Conservation (phyloP, 2,888 invertebrate genomes). For the Lobophora halterata region DNA sequence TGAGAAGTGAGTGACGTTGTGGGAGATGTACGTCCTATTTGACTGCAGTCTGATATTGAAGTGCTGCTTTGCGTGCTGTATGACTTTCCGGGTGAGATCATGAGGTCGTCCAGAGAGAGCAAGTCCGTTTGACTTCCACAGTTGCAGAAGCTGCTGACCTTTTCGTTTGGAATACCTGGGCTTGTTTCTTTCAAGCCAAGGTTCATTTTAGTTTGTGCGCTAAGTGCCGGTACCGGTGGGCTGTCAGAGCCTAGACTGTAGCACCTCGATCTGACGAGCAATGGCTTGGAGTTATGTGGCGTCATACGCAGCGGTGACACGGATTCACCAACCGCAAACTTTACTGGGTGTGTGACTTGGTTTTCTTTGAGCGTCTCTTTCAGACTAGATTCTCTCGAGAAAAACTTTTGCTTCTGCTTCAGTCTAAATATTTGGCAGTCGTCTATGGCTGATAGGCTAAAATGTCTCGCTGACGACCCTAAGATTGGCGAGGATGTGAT, state of each 20-base stretch:
- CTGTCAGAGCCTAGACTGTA: slow-evolving; percentile 83
- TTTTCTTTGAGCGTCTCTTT: slow-evolving; percentile 69
- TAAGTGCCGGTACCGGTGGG: slow-evolving; percentile 78
- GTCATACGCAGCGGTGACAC: slow-evolving; percentile 72
- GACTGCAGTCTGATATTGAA: slow-evolving; percentile 79
- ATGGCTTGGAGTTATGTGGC: slow-evolving; percentile 48
- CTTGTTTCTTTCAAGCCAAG: slow-evolving; percentile 81
- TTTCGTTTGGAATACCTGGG: slow-evolving; percentile 57
- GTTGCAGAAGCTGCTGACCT: slow-evolving; percentile 80
- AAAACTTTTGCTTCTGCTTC: slow-evolving; percentile 70
- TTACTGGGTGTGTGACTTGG: slow-evolving; percentile 68
- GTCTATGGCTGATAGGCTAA: slow-evolving; percentile 85
- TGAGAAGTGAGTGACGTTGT: slow-evolving; percentile 75
- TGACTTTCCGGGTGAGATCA: slow-evolving; percentile 69
- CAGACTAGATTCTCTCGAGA: slow-evolving; percentile 68
- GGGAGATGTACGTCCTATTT: slow-evolving; percentile 79
- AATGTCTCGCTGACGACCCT: slow-evolving; percentile 83
- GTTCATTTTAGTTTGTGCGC: slow-evolving; percentile 83
- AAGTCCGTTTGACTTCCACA: slow-evolving; percentile 88
- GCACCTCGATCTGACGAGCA: slow-evolving; percentile 77
- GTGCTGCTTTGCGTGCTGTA: slow-evolving; percentile 71
- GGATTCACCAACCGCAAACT: slow-evolving; percentile 86
- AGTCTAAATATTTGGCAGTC: slow-evolving; percentile 74
- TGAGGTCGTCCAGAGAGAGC: slow-evolving; percentile 82
- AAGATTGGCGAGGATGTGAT: slow-evolving; percentile 72